Base-by-base conservation (phyloP, 2,797 vertebrate genomes). In the Avahi laniger region DNA sequence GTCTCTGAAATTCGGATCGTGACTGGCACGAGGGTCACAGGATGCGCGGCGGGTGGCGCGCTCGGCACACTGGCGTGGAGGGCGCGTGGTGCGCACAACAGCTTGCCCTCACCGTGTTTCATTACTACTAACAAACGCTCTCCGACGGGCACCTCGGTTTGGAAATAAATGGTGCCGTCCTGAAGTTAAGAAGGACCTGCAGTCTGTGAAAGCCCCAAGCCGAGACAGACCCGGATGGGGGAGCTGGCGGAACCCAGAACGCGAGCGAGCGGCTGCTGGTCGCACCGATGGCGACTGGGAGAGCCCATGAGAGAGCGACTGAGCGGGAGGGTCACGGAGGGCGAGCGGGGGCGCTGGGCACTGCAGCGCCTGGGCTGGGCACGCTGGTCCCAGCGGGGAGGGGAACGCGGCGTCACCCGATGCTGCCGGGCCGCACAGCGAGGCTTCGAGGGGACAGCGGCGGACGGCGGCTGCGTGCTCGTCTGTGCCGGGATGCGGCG, bases 231-330 rank as follows among this genome's bases (percentile, higher is more conserved):
- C 41, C 6, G 41, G 41, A 43, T 43, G 41, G 41, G 93, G 95
- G 92, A 93, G 93, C 82, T 84, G 82, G 65, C 13, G 48, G 89
- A 52, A 63, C 63, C 85, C 91, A 92, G 96, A 75, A 95, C 0
- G 18, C 98, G 98, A 96, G 85, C 76, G 91, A 85, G 52, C 38
- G 97, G 97, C 97, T 98, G 98, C 95, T 97, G 97, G 97, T 97
- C 98, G 96, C 97, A 98, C 97, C 95, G 97, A 97, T 96, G 96
- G 97, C 94, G 97, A 97, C 97, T 97, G 97, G 95, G 97, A 98
- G 97, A 98, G 97, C 97, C 97, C 95, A 97, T 98, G 97, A 98
- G 98, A 98, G 97, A 98, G 96, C 96, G 97, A 96, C 97, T 97
- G 98, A 97, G 93, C 0, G 24, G 97, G 96, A 97, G 97, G 97